These are phyloP conservation scores for Cinara cedri DNA, from an alignment of 2,888 invertebrate species.

Conservation along the genomic window DNA sequence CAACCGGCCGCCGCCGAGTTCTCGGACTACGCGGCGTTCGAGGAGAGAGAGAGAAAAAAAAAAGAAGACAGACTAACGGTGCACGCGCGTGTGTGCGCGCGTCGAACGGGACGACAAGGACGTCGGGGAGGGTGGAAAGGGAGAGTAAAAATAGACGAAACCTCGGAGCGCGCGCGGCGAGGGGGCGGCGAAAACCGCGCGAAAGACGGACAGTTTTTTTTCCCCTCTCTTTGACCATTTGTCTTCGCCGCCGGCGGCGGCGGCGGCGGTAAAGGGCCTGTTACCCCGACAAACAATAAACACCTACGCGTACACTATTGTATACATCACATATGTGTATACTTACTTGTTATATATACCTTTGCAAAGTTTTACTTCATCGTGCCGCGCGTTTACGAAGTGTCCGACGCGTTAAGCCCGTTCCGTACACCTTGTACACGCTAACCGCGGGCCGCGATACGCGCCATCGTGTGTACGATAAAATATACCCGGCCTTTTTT, in stretches of 20 bases:
- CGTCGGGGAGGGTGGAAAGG: slow-evolving; percentile 59
- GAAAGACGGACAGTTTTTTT: slow-evolving; percentile 59
- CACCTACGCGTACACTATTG: not conserved
- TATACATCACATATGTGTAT: not conserved
- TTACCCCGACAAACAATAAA: slow-evolving; percentile 54
- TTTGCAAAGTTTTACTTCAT: slow-evolving; percentile 29
- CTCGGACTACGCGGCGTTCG: not conserved
- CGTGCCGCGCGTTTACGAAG: not conserved
- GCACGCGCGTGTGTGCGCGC: not conserved
- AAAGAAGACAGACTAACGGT: too few species aligned
- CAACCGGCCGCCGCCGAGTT: slow-evolving; percentile 8
- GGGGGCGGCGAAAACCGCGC: slow-evolving; percentile 57
- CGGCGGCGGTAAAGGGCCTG: slow-evolving; percentile 7
- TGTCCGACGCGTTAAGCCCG: slow-evolving; percentile 1
- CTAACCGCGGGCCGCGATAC: not conserved
- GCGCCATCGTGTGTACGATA: not conserved
- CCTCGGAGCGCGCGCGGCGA: slow-evolving; percentile 53
- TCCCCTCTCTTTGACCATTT: slow-evolving; percentile 58
- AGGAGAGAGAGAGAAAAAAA: not conserved
- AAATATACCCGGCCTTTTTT: not conserved
- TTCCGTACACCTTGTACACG: not conserved
- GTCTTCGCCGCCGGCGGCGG: slow-evolving; percentile 51
- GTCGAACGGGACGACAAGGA: too few species aligned
- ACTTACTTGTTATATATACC: not conserved
- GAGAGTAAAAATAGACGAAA: slow-evolving; percentile 55